Evolutionary conservation across 2,113 vertebrate species (phyloP).

Genomic region (Engraulis encrasicolus): DNA sequence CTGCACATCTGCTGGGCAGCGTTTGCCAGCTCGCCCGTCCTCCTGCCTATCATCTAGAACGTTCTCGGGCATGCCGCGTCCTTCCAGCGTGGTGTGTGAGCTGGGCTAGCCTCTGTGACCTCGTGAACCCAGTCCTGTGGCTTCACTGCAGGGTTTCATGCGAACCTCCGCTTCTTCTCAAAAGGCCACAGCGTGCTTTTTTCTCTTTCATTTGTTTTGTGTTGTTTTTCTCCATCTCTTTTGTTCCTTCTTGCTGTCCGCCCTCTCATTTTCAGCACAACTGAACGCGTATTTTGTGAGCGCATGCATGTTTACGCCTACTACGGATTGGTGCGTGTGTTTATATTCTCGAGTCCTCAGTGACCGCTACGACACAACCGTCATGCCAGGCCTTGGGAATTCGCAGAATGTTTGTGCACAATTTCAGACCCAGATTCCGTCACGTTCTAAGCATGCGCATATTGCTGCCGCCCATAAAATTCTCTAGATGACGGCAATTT

Average conservation of each 20-base stretch:
- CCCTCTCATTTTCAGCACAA: slow-evolving; percentile 52
- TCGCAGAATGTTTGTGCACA: background rate
- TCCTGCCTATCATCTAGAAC: background rate
- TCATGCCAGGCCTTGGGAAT: slow-evolving; percentile 35
- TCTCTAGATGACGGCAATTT: slow-evolving; percentile 39
- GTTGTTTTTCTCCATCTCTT: no score
- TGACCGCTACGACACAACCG: slow-evolving; percentile 53
- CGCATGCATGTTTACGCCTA: slow-evolving; percentile 32
- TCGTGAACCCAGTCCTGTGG: slow-evolving; percentile 40
- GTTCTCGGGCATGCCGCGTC: background rate
- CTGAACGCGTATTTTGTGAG: slow-evolving; percentile 33
- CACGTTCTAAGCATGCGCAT: slow-evolving; percentile 40
- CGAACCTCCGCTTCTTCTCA: slow-evolving; percentile 39
- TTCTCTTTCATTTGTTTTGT: no score
- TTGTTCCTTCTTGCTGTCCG: slow-evolving; percentile 38
- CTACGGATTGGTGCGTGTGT: background rate
- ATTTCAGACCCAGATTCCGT: slow-evolving; percentile 36
- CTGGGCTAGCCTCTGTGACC: slow-evolving; percentile 47
- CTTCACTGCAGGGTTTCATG: slow-evolving; percentile 47
- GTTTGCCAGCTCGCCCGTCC: no score
- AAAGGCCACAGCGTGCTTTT: slow-evolving; percentile 46
- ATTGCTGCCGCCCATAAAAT: slow-evolving; percentile 45
- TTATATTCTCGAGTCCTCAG: background rate
- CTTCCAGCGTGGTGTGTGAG: slow-evolving; percentile 18
- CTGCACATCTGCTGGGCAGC: slow-evolving; percentile 9